Percentiles rank a stretch among this genome's conserved stretches.
Conservation (phyloP, 2,113 vertebrate species). For the Malurus elegans region DNA sequence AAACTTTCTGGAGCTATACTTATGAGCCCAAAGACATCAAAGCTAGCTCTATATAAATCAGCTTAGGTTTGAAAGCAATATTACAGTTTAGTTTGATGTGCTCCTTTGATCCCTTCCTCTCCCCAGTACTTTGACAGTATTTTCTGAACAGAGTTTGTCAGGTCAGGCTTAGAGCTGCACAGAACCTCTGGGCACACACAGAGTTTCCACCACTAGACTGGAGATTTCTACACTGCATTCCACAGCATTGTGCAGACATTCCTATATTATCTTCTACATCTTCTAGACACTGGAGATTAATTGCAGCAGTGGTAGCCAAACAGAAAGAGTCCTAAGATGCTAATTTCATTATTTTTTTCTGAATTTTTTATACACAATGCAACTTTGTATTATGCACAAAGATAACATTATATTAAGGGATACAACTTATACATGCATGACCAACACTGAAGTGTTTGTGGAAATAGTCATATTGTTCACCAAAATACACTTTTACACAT, state of each 20-base stretch:
- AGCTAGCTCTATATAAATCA: constrained; percentile 27
- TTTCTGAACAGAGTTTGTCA: not conserved
- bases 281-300: not conserved
- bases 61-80: constrained; percentile 36
- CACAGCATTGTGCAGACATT: not conserved
- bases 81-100: constrained; percentile 5
- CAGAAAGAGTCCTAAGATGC: not conserved
- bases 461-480: not conserved
- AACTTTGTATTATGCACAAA: not conserved
- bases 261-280: not conserved
- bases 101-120: not conserved
- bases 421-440: not conserved
- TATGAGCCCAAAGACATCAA: constrained; percentile 16
- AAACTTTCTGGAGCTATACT: not conserved
- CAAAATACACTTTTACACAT: not conserved
- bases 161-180: not conserved
- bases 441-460: not conserved
- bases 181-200: not conserved
- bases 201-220: not conserved
- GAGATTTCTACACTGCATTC: not conserved
- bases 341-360: not conserved
- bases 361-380: not conserved
- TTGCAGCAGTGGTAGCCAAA: not conserved
- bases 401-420: not conserved
- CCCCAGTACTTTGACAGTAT: not conserved